Evolutionary conservation across 2,888 invertebrate genomes (phyloP).

Genomic region (Synanthedon myopaeformis): DNA sequence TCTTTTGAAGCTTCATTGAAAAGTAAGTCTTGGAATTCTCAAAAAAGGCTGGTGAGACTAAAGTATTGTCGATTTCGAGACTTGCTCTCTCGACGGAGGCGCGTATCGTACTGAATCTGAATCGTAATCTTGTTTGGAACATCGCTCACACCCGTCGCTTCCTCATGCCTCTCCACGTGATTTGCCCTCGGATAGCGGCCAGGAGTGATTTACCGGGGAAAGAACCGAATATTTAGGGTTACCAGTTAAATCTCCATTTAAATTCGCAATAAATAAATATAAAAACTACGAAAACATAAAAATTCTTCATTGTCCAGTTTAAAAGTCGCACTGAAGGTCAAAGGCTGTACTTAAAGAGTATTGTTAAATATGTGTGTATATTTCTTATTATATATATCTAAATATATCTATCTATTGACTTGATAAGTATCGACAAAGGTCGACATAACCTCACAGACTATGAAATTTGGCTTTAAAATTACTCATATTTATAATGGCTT

Average conservation of each 20-base stretch:
- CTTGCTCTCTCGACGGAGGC: no score
- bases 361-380: constrained; percentile 66
- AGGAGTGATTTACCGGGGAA: neutral
- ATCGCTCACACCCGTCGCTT: no score
- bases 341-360: constrained; percentile 57
- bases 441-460: constrained; percentile 70
- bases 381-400: constrained; percentile 37
- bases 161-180: no score
- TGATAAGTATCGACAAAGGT: constrained; percentile 55
- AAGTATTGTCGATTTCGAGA: neutral
- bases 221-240: no score
- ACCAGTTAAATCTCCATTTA: neutral
- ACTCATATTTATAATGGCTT: constrained; percentile 56
- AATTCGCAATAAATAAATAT: neutral
- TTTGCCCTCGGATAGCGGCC: neutral
- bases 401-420: constrained; percentile 52
- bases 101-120: no score
- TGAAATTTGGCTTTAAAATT: constrained; percentile 70
- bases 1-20: no score
- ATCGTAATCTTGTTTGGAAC: no score
- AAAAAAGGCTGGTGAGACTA: constrained; percentile 1
- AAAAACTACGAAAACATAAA: neutral
- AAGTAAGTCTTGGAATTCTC: no score
- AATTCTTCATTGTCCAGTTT: neutral
- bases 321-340: constrained; percentile 16